These are phyloP conservation scores for Alces alces DNA, from an alignment of 2,113 vertebrate genomes.

Conservation along the genomic window DNA sequence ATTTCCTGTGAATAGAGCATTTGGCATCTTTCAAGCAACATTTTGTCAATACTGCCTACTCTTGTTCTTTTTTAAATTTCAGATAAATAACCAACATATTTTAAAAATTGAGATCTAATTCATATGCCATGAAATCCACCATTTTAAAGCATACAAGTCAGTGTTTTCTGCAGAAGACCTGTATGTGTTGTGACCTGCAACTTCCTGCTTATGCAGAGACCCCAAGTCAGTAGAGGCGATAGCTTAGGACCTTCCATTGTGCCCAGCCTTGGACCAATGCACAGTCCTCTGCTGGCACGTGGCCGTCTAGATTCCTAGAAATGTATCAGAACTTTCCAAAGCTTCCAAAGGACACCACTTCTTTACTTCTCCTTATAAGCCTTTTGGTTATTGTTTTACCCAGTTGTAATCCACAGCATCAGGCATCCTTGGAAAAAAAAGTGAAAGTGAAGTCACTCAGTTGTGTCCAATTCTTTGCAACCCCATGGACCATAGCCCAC, in stretches of 20 bases:
- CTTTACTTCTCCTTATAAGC: neutral
- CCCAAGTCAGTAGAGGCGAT: neutral
- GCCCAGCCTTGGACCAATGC: neutral
- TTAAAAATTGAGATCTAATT: neutral
- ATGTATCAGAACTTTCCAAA: neutral
- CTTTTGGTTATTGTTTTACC: neutral
- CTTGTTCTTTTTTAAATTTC: neutral
- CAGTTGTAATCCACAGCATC: neutral
- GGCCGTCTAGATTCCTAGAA: neutral
- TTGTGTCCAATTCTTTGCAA: rapidly evolving
- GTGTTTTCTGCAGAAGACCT: neutral
- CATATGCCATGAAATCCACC: neutral
- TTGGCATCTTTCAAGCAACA: neutral
- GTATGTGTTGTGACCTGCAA: neutral
- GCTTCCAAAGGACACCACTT: neutral
- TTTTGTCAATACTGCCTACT: neutral
- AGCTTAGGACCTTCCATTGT: neutral
- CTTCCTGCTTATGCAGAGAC: neutral
- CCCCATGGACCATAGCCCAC: neutral
- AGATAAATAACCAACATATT: neutral
- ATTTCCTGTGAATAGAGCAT: neutral
- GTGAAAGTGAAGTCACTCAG: neutral
- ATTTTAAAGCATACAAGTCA: neutral
- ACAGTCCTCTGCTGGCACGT: neutral
- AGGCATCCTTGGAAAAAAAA: neutral